Evolutionary conservation across 1,140 invertebrate species (phyloP).

Genomic region (Penaeus vannamei): DNA sequence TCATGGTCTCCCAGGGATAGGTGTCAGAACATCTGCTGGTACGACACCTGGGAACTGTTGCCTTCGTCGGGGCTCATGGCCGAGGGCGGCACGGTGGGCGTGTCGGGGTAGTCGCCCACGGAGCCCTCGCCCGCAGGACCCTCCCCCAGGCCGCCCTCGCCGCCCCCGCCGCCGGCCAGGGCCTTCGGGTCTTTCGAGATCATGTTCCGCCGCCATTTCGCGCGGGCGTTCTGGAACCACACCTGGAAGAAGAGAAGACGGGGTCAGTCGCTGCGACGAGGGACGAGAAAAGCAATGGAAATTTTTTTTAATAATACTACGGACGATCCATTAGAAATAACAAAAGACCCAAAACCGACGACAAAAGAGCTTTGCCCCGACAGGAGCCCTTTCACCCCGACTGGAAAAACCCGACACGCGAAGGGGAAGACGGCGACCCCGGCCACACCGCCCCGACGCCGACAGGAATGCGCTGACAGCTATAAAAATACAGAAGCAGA

Average conservation of each 20-base stretch:
- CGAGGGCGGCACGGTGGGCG: slow-evolving; percentile 62
- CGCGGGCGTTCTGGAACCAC: slow-evolving; percentile 98
- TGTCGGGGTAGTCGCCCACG: slow-evolving; percentile 59
- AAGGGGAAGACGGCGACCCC: too few relatives aligned
- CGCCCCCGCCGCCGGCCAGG: slow-evolving; percentile 52
- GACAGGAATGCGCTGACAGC: too few relatives aligned
- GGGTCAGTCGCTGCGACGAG: background rate
- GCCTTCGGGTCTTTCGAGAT: slow-evolving; percentile 62
- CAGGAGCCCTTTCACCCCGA: too few relatives aligned
- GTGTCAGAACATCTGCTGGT: slow-evolving; percentile 66
- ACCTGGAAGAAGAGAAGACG: slow-evolving; percentile 78
- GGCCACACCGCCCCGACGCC: too few relatives aligned
- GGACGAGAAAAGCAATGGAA: too few relatives aligned
- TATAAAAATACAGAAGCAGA: too few relatives aligned
- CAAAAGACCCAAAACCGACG: too few relatives aligned
- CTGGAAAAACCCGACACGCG: too few relatives aligned
- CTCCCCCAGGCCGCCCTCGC: slow-evolving; percentile 56
- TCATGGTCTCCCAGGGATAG: slow-evolving; percentile 48
- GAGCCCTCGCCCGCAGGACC: slow-evolving; percentile 47
- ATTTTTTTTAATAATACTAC: too few relatives aligned
- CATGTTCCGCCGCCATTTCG: slow-evolving; percentile 88
- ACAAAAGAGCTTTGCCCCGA: too few relatives aligned
- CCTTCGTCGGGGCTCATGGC: slow-evolving; percentile 66
- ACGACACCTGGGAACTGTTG: slow-evolving; percentile 62
- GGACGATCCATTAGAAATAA: too few relatives aligned